Percentiles rank a stretch among this genome's conserved stretches.
These are phyloP conservation scores for Ptychoptera albimana DNA, from an alignment of 2,888 invertebrate genomes.

Conservation along the genomic window DNA sequence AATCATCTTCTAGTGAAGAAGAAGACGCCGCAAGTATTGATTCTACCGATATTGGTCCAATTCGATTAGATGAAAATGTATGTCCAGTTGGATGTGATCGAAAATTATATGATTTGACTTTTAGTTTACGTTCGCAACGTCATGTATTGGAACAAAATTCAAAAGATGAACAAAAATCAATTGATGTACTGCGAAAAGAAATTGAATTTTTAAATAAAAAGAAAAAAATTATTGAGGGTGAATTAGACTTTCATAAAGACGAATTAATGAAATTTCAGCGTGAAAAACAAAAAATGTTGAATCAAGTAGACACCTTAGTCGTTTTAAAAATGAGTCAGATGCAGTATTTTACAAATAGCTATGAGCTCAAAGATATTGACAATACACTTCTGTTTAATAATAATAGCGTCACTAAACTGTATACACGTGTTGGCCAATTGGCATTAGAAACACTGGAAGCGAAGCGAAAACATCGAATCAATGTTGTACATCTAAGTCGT, in stretches of 20 bases:
- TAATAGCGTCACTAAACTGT: constrained; percentile 36
- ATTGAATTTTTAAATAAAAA: constrained; percentile 41
- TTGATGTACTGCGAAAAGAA: constrained; percentile 42
- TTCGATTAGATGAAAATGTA: constrained; percentile 50
- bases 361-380: constrained; percentile 29
- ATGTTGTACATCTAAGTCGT: constrained; percentile 48
- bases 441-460: constrained; percentile 47
- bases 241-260: constrained; percentile 38
- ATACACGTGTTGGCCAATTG: constrained; percentile 45
- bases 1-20: constrained; percentile 35
- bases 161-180: constrained; percentile 36
- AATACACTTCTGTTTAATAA: constrained; percentile 48
- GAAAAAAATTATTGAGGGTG: constrained; percentile 36
- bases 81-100: constrained; percentile 58
- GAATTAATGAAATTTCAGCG: constrained; percentile 41
- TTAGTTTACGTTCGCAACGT: constrained; percentile 41
- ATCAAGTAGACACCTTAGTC: constrained; percentile 55
- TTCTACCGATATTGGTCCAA: constrained; percentile 47
- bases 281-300: constrained; percentile 59
- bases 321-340: constrained; percentile 55
- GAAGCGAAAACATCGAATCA: constrained; percentile 39
- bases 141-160: constrained; percentile 42
- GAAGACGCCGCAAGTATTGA: constrained; percentile 43
- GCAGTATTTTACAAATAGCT: constrained; percentile 35
- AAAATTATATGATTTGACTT: constrained; percentile 48